These are phyloP conservation scores for Crambe crambe DNA, from an alignment of 37 sponge, comb jelly and placozoan species.

Conservation along the genomic window DNA sequence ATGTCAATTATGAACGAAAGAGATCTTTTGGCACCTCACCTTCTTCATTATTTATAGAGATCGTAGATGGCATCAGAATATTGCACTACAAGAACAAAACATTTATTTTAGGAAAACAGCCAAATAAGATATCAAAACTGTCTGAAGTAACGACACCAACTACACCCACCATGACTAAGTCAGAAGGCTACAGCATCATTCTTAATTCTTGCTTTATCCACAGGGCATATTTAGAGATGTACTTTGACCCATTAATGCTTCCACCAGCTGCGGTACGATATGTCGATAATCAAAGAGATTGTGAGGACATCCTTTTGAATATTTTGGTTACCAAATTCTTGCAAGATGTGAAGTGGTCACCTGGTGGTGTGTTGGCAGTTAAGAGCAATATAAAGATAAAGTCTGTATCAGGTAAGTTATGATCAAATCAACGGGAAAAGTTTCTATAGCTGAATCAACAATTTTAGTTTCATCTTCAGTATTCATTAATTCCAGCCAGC, in stretches of 20 bases:
- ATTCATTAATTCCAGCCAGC: too few species aligned
- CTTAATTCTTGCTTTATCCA: constrained; percentile 1
- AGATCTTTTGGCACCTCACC: neutral
- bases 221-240: constrained; percentile 40
- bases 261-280: constrained; percentile 13
- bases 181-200: neutral
- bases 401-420: neutral
- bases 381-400: neutral
- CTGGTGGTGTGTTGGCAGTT: neutral
- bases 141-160: too few species aligned
- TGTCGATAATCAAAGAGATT: constrained; percentile 20
- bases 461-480: too few species aligned
- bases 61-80: neutral
- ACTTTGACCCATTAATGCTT: neutral
- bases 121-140: too few species aligned
- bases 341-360: constrained; percentile 3
- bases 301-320: constrained; percentile 36
- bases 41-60: neutral
- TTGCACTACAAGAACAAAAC: neutral
- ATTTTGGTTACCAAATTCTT: constrained; percentile 38
- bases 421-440: too few species aligned
- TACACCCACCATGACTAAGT: too few species aligned
- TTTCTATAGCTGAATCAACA: too few species aligned
- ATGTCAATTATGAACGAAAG: neutral
- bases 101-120: too few species aligned